Evolutionary conservation across 2,888 invertebrate genomes (phyloP).

Genomic region (Pachydiplax longipennis): DNA sequence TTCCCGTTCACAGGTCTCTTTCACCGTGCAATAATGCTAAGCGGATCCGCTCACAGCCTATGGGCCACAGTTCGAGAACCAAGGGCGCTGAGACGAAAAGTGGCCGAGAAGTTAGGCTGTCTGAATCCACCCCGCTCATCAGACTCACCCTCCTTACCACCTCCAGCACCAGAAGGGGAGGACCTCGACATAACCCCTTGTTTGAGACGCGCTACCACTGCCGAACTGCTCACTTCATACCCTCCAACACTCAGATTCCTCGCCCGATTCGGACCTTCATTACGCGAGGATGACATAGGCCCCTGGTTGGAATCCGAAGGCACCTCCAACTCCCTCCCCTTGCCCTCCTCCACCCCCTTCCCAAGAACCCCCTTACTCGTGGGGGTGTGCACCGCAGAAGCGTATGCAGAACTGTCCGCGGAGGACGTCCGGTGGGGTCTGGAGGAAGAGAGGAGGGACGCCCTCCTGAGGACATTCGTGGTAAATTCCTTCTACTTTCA

Average conservation of each 20-base stretch:
- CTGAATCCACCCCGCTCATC: constrained; percentile 50
- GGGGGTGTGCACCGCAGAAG: constrained; percentile 76
- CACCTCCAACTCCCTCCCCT: constrained; percentile 68
- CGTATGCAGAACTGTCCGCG: constrained; percentile 76
- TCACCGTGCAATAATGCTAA: constrained; percentile 75
- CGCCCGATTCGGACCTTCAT: constrained; percentile 77
- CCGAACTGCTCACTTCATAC: constrained; percentile 69
- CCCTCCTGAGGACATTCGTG: constrained; percentile 70
- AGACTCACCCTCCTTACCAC: not conserved
- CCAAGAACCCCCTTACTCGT: constrained; percentile 75
- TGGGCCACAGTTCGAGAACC: constrained; percentile 78
- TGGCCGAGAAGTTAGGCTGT: constrained; percentile 66
- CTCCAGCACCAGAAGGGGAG: constrained; percentile 56
- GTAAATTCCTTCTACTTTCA: constrained; percentile 89
- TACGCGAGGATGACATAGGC: constrained; percentile 65
- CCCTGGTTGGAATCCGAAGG: constrained; percentile 67
- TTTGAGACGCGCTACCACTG: constrained; percentile 71
- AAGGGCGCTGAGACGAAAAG: constrained; percentile 67
- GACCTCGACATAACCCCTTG: constrained; percentile 70
- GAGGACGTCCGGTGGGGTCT: constrained; percentile 83
- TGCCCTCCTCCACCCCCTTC: constrained; percentile 70
- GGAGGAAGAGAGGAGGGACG: constrained; percentile 78
- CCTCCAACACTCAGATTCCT: constrained; percentile 66
- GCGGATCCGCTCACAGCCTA: constrained; percentile 80
- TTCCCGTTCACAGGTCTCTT: constrained; percentile 68